These are phyloP conservation scores for Marmota flaviventris DNA, from an alignment of 2,113 vertebrate genomes.

Conservation along the genomic window DNA sequence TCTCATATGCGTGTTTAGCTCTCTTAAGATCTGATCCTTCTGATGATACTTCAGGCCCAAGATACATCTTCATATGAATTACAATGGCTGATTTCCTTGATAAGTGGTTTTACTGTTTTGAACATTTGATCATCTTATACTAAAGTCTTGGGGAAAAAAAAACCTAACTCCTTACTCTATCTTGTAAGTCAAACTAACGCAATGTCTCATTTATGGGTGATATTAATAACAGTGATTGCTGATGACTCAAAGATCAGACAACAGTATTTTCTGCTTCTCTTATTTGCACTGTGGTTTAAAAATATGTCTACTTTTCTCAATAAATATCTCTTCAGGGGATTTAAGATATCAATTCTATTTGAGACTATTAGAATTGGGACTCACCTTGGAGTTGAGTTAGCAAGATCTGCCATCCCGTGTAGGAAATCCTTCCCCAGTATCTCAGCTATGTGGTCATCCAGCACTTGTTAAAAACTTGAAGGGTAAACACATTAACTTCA, in stretches of 20 bases:
- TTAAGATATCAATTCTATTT: background rate
- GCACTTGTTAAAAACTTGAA: background rate
- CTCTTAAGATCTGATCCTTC: background rate
- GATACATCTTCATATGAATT: constrained; percentile 29
- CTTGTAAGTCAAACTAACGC: background rate
- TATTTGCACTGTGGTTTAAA: background rate
- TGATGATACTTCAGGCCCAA: background rate
- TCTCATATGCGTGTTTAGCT: background rate
- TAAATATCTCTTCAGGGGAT: background rate
- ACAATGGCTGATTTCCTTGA: background rate
- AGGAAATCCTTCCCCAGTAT: background rate
- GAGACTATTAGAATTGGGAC: background rate
- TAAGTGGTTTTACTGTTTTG: constrained; percentile 51
- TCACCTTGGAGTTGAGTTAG: background rate
- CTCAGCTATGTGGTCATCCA: background rate
- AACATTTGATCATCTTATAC: constrained; percentile 56
- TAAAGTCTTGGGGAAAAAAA: background rate
- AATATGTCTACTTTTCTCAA: background rate
- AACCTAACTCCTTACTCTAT: constrained; percentile 31
- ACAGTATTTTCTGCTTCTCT: background rate
- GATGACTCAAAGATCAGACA: background rate
- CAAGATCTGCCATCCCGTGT: background rate
- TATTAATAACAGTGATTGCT: background rate
- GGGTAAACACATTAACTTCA: background rate
- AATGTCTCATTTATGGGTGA: background rate